Base-by-base conservation (phyloP, 1,140 invertebrate genomes). In the Hesperophylax magnus region DNA sequence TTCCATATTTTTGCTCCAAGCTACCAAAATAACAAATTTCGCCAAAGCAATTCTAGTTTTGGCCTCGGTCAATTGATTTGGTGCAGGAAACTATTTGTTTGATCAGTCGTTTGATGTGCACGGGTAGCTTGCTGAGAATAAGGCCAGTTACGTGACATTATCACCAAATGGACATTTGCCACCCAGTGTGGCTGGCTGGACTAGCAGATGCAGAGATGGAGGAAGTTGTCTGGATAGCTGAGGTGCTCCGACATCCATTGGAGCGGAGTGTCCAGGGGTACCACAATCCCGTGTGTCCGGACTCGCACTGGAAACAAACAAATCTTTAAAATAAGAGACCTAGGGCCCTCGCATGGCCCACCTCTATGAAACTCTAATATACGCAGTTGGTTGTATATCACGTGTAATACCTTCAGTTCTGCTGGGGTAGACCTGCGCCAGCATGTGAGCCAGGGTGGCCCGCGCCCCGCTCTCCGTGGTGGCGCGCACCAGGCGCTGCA, bases 181-280 rank as follows among this genome's bases (percentile, higher is more conserved):
- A 27, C 27, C 27, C 27, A 39, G 9, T 8, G 7, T 39, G 9
- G 34, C 9, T 39, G 34, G 34, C 39, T 47, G 39, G 52, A 54
- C 31, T 75, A 89, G 83, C 87, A 88, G 58, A 95, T 85, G 85
- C 92, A 93, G 84, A 96, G 90, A 92, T 99, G 98, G 81, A 99
- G 89, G 90, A 99, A 99, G 90, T 99, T 99, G 88, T 99, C 98
- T 3, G 98, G 97, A 90, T 99, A 99, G 88, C 98, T 98, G 72
- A 99, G 91, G 89, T 99, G 98, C 90, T 99, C 97, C 17, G 97
- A 98, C 86, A 99, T 93, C 98, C 98, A 99, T 86, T 98, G 96
- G 8, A 99, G 85, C 5, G 98, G 97, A n/a, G 97, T 98, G 67
- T 98, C 95, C 54, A 93, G 85, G 5, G 97, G 95, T 78, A 97